A percentile compares a stretch with the other conserved stretches of the same genome.
Conservation (phyloP, 35 echinoderm and acorn worm genomes). For the Ophiothrix spiculata region DNA sequence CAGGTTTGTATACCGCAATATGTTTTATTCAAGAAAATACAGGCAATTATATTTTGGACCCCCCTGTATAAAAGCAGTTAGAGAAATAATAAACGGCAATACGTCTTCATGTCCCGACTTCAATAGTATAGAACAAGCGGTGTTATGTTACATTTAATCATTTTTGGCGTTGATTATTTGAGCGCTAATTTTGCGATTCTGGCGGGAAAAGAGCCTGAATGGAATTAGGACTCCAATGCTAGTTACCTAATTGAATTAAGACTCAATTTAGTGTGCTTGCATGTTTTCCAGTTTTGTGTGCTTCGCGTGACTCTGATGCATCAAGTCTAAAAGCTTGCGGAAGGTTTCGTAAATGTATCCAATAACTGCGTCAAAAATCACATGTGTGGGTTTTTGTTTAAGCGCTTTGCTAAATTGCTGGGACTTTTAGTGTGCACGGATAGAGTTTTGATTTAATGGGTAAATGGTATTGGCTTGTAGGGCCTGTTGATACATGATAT, state of each 20-base stretch:
- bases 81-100: too few species aligned
- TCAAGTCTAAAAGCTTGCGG: not conserved
- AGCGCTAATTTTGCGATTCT: slow-evolving; percentile 44
- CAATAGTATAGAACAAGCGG: not conserved
- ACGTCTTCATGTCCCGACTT: too few species aligned
- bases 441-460: not conserved
- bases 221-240: slow-evolving; percentile 37
- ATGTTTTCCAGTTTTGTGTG: not conserved
- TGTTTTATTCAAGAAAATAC: too few species aligned
- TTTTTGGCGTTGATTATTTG: slow-evolving; percentile 41
- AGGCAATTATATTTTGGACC: too few species aligned
- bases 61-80: too few species aligned
- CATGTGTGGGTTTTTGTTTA: slow-evolving; percentile 34
- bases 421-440: not conserved
- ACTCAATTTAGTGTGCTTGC: slow-evolving; percentile 12
- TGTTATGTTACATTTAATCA: slow-evolving; percentile 19
- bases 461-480: not conserved
- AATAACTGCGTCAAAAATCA: slow-evolving; percentile 39
- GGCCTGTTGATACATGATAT: too few species aligned
- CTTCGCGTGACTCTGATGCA: slow-evolving; percentile 24
- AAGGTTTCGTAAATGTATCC: not conserved
- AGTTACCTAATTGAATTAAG: slow-evolving; percentile 19
- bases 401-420: not conserved
- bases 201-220: slow-evolving; percentile 10
- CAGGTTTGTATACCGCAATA: too few species aligned